These are phyloP conservation scores for Ceyx margarethae DNA, from an alignment of 2,113 vertebrate species.

Conservation along the genomic window DNA sequence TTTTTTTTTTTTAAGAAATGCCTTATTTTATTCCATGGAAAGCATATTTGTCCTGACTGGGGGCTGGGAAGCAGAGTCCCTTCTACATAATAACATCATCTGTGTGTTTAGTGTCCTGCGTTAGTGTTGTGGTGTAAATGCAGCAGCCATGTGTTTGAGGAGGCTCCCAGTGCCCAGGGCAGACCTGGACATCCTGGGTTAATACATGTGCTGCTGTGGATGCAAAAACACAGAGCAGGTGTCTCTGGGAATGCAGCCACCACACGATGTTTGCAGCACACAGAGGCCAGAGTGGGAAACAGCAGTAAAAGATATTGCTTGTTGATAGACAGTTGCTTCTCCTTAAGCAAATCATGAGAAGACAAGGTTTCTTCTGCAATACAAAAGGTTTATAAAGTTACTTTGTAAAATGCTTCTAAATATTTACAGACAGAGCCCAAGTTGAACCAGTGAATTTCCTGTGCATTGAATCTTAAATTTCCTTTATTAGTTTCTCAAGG, in stretches of 20 bases:
- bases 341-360: not conserved
- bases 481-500: not conserved
- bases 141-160: not conserved
- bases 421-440: not conserved
- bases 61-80: not conserved
- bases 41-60: not conserved
- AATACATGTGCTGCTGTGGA: not conserved
- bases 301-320: not conserved
- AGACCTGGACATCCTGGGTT: not conserved
- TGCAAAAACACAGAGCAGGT: not conserved
- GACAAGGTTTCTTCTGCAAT: not conserved
- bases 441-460: not conserved
- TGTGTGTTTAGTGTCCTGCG: not conserved
- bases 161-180: not conserved
- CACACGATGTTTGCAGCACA: too few relatives aligned
- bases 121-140: not conserved
- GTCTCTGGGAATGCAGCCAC: accelerated
- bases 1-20: not conserved
- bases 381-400: not conserved
- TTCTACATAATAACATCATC: not conserved
- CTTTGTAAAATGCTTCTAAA: not conserved
- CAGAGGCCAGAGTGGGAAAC: not conserved
- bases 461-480: not conserved
- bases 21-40: not conserved
- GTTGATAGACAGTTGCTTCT: not conserved